Conservation (phyloP, 2,888 invertebrate species). For the Acanthococcus lagerstroemiae region DNA sequence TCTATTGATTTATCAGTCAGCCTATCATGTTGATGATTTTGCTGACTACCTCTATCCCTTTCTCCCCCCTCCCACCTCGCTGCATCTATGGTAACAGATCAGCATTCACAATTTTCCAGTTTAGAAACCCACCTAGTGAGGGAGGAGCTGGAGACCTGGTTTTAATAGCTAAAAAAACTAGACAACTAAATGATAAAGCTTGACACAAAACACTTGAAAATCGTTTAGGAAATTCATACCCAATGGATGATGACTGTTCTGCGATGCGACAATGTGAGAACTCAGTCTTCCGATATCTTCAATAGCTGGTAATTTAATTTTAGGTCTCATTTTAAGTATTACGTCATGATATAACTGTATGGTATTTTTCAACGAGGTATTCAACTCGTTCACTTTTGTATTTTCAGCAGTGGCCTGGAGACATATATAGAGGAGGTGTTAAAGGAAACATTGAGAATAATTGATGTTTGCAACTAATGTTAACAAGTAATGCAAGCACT, state of each 20-base stretch:
- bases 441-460: too few species aligned
- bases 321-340: conserved; percentile 36
- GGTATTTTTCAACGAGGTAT: conserved; percentile 51
- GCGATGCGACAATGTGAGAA: neutral
- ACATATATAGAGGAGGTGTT: too few species aligned
- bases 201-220: neutral
- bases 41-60: too few species aligned
- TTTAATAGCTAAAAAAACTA: neutral
- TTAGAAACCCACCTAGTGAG: too few species aligned
- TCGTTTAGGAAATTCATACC: too few species aligned
- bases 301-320: conserved; percentile 37
- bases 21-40: too few species aligned
- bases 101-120: too few species aligned
- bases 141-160: neutral
- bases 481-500: conserved; percentile 2
- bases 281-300: conserved; percentile 34
- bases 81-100: too few species aligned
- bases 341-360: conserved; percentile 47
- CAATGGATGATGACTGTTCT: conserved; percentile 33
- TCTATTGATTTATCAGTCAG: too few species aligned
- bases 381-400: conserved; percentile 53
- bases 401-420: conserved; percentile 50
- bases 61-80: too few species aligned
- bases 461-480: neutral
- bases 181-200: too few species aligned